Evolutionary conservation across 2,113 vertebrate species (phyloP), one percentile per base, ranked within the genome.

Genomic region (Nematolebias whitei): DNA sequence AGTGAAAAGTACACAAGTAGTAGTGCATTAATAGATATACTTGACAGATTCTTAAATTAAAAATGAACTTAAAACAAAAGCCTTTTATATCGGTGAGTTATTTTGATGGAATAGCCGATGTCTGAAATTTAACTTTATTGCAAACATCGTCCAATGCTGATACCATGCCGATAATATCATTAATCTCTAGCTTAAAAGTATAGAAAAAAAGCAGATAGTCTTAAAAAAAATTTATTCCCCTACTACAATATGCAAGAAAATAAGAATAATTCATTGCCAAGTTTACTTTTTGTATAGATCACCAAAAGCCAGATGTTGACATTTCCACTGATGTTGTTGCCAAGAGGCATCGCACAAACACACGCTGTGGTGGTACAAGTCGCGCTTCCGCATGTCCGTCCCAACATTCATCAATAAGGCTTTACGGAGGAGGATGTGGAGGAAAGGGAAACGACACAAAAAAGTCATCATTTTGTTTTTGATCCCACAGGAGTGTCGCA

Each of bases 401-500:
- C 4, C 49, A 48, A 49, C 41, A 52, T 2, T 59, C 6, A 13
- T 26, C 2, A 54, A 18, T 60, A 18, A 20, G 5, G 41, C 19
- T 44, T 35, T 44, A 49, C 18, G 20, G 10, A 19, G 15, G 2
- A 55, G 29, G 22, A 43, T 9, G 38, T 12, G 5, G 47, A 12
- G 19, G 12, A 24, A 8, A 51, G 26, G 26, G 26, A 8, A 35
- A 35, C 10, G 10, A 35, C 5, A 35, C 32, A 10, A 35, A 35
- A 12, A 56, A 63, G 38, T 39, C 2, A 26, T 63, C 38, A 41
- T 23, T 69, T 82, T 68, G 40, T 57, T 64, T 22, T 70, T 90
- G 54, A 73, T 65, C 16, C 72, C 82, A 2, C 71, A 98, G 97
- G 97, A 98, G 87, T 98, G 97, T 71, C 96, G 97, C 77, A 99